A percentile compares a stretch with the other conserved stretches of the same genome.
Conservation (phyloP, 2,888 invertebrate species). For the Sepiola atlantica region DNA sequence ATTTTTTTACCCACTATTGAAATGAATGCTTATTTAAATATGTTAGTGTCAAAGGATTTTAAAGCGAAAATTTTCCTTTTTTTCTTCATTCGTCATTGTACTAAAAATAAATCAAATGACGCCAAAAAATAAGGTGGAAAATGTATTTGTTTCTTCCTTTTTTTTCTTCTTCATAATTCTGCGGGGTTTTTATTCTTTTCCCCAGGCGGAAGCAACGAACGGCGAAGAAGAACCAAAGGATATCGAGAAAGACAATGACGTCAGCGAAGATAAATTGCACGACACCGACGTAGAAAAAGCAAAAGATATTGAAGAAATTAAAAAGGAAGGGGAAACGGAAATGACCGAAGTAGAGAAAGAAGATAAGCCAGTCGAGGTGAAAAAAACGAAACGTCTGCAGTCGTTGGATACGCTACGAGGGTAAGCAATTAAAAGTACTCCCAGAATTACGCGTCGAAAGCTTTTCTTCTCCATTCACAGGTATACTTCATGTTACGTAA, state of each 20-base stretch:
- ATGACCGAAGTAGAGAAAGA: not conserved
- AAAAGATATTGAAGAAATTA: not conserved
- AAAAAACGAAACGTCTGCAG: constrained; percentile 56
- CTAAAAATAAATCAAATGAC: too few relatives aligned
- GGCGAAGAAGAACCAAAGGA: not conserved
- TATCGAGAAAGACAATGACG: not conserved
- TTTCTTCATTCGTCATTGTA: too few relatives aligned
- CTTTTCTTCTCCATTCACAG: too few relatives aligned
- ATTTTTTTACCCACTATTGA: too few relatives aligned
- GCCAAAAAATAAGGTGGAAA: too few relatives aligned
- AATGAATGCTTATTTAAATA: too few relatives aligned
- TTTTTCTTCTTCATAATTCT: not conserved
- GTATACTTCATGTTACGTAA: too few relatives aligned
- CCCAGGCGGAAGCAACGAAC: not conserved
- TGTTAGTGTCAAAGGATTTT: too few relatives aligned
- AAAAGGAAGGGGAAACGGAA: not conserved
- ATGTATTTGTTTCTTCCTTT: not conserved
- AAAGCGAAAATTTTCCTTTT: too few relatives aligned
- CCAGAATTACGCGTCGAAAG: too few relatives aligned
- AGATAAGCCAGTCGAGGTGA: constrained; percentile 47
- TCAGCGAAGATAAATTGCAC: not conserved
- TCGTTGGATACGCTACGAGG: constrained; percentile 67
- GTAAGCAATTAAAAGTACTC: constrained; percentile 51
- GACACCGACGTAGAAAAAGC: not conserved
- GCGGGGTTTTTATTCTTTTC: not conserved